Percentiles rank a stretch among this genome's conserved stretches.
phyloP scores from a whole-genome alignment of 2,797 vertebrate species.

The Heteromormyrus szaboi region DNA sequence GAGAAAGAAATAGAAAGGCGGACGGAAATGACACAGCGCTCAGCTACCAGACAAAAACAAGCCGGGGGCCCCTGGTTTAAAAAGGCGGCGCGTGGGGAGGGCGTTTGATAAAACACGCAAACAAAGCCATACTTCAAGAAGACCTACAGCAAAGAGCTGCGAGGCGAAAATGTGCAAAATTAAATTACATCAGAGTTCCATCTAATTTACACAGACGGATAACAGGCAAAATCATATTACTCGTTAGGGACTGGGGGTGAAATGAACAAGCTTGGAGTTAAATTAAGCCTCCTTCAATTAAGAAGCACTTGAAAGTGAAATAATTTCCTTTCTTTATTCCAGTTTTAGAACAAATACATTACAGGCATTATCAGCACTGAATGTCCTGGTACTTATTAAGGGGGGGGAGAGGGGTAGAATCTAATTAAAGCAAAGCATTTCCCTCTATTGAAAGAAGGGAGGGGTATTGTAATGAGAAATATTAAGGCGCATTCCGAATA shows the following conservation, averaged over 20 bases:
- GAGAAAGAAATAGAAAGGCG: not conserved
- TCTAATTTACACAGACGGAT: conserved; percentile 2
- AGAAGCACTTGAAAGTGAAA: conserved; percentile 51
- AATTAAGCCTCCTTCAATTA: conserved; percentile 56
- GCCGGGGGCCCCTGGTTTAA: not conserved
- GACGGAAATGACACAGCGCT: not conserved
- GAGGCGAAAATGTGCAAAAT: conserved; percentile 6
- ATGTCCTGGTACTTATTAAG: conserved; percentile 44
- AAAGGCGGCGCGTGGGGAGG: not conserved
- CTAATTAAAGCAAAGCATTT: conserved; percentile 54
- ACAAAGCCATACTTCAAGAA: not conserved
- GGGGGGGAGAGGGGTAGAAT: conserved; percentile 32
- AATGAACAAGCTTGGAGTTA: conserved; percentile 41
- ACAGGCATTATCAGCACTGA: conserved; percentile 57
- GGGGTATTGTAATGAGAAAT: conserved; percentile 58
- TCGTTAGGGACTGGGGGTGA: conserved; percentile 33
- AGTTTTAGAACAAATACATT: conserved; percentile 62
- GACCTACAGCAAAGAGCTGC: conserved; percentile 6
- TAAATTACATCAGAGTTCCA: conserved; percentile 19
- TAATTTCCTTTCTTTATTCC: conserved; percentile 44
- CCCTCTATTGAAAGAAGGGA: conserved; percentile 43
- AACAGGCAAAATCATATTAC: conserved; percentile 31
- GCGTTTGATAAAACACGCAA: not conserved
- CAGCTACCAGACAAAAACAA: not conserved
- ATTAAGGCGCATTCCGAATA: conserved; percentile 58